These are phyloP conservation scores for Mesodorylaimus sp. DNA, from an alignment of 2,888 invertebrate genomes.

Conservation along the genomic window DNA sequence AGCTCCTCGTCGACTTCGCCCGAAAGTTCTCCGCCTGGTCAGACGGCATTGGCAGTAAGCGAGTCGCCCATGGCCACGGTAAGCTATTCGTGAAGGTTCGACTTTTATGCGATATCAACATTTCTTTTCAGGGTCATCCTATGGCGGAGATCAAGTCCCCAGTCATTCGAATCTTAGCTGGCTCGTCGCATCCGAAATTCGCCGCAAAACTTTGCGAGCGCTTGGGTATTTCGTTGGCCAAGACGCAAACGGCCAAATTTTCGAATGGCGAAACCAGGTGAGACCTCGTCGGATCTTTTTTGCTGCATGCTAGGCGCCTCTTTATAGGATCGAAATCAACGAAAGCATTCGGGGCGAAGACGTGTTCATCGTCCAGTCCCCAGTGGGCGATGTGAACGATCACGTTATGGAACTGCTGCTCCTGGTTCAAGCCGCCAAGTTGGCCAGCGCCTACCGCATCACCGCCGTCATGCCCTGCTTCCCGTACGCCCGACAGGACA, in stretches of 20 bases:
- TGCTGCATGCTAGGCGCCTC: background rate
- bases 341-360: conserved; percentile 88
- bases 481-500: conserved; percentile 84
- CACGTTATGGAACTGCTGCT: conserved; percentile 85
- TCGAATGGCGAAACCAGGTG: conserved; percentile 96
- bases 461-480: conserved; percentile 90
- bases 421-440: conserved; percentile 91
- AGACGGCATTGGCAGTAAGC: no score
- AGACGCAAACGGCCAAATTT: conserved; percentile 97
- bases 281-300: conserved; percentile 18
- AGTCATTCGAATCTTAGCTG: conserved; percentile 99
- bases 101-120: no score
- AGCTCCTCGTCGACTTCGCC: no score
- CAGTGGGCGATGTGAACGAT: conserved; percentile 80
- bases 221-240: conserved; percentile 86
- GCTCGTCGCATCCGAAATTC: conserved; percentile 89
- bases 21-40: no score
- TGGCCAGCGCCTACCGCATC: conserved; percentile 75
- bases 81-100: no score
- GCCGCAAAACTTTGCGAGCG: conserved; percentile 91
- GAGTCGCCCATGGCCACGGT: no score
- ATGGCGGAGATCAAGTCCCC: no score
- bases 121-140: no score
- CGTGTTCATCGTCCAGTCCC: conserved; percentile 87
- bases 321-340: conserved; percentile 66